Evolutionary conservation across 2,797 vertebrate genomes (phyloP).

Genomic region (Podarcis siculus): DNA sequence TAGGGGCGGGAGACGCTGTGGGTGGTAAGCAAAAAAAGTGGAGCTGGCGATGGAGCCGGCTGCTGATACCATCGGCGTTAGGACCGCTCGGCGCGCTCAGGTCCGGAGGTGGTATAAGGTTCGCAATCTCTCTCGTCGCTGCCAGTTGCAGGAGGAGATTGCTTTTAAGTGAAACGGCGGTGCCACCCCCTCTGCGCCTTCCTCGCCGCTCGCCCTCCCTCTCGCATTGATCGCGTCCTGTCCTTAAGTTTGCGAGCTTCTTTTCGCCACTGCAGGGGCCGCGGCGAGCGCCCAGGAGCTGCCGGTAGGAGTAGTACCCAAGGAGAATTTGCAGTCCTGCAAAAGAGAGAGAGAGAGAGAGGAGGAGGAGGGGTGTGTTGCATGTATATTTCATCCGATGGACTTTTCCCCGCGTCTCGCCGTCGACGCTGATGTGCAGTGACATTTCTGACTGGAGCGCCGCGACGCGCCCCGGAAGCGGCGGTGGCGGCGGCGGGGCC

Average conservation of each 20-base stretch:
- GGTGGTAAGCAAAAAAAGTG: neutral
- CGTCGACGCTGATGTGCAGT: slow-evolving; percentile 74
- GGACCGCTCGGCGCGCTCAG: slow-evolving; percentile 87
- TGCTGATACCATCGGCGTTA: slow-evolving; percentile 74
- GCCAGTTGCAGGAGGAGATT: slow-evolving; percentile 80
- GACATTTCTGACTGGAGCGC: slow-evolving; percentile 69
- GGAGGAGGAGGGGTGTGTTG: slow-evolving; percentile 44
- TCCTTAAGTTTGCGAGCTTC: slow-evolving; percentile 62
- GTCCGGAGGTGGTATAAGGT: slow-evolving; percentile 76
- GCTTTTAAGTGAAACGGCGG: slow-evolving; percentile 76
- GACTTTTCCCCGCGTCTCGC: slow-evolving; percentile 76
- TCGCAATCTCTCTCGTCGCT: slow-evolving; percentile 80
- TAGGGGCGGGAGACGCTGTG: too few species aligned
- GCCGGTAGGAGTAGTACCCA: slow-evolving; percentile 11
- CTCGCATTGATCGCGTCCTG: neutral
- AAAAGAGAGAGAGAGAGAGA: too few species aligned
- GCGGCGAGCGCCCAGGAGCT: slow-evolving; percentile 42
- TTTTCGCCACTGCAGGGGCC: slow-evolving; percentile 27
- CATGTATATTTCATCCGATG: slow-evolving; percentile 72
- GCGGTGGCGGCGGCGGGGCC: slow-evolving; percentile 20
- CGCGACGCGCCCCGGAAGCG: slow-evolving; percentile 71
- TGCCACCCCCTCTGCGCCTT: slow-evolving; percentile 56
- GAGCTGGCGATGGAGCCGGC: neutral
- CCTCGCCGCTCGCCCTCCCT: slow-evolving; percentile 24
- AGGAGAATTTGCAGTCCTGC: slow-evolving; percentile 12